Conservation (phyloP, 2,888 invertebrate genomes). For the Nomada ruficornis region DNA sequence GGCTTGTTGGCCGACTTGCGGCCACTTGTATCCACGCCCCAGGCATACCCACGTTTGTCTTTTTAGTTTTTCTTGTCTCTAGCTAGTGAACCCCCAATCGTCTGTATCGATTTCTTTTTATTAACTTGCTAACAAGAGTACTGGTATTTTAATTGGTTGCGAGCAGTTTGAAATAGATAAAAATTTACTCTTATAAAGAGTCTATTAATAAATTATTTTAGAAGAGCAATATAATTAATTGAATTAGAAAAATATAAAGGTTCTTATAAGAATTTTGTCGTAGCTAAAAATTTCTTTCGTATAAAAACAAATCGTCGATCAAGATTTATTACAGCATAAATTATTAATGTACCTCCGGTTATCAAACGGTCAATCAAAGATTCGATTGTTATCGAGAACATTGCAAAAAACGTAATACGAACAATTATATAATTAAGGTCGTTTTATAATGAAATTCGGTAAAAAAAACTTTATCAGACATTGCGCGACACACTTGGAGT, state of each 20-base stretch:
- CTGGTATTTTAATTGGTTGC: background rate
- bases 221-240: too few relatives aligned
- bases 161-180: too few relatives aligned
- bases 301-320: too few relatives aligned
- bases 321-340: too few relatives aligned
- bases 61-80: background rate
- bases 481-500: constrained; percentile 16
- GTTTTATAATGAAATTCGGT: too few relatives aligned
- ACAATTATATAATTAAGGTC: background rate
- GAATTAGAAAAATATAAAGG: too few relatives aligned
- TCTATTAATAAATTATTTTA: too few relatives aligned
- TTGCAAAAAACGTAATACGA: background rate
- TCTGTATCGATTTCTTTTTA: constrained; percentile 10
- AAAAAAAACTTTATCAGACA: constrained; percentile 3
- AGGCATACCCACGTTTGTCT: background rate
- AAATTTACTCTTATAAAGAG: too few relatives aligned
- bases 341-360: too few relatives aligned
- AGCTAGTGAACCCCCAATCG: background rate
- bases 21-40: constrained; percentile 35
- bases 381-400: background rate
- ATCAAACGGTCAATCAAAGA: background rate
- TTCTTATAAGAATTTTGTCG: too few relatives aligned
- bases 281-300: too few relatives aligned
- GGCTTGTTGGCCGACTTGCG: constrained; percentile 37
- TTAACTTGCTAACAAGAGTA: background rate